Conservation (phyloP, 1,140 invertebrate species). For the Acromyrmex charruanus region DNA sequence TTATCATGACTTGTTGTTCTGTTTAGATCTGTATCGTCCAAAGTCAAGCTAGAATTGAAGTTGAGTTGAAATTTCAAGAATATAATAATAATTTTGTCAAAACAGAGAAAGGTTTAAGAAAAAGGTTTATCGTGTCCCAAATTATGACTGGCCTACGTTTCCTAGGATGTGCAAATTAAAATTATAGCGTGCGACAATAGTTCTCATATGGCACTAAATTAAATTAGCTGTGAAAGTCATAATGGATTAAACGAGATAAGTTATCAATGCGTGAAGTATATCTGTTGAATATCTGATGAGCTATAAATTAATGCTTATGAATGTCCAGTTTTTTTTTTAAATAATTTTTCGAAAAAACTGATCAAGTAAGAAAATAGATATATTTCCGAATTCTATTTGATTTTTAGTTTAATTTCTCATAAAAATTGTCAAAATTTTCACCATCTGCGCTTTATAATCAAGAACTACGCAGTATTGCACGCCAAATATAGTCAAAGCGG, state of each 20-base stretch:
- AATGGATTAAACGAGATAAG: background rate
- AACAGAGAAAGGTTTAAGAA: background rate
- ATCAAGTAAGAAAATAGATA: background rate
- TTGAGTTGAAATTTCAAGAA: background rate
- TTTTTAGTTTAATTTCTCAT: background rate
- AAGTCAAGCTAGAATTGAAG: background rate
- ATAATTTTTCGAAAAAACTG: background rate
- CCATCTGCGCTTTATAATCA: background rate
- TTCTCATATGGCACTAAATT: background rate
- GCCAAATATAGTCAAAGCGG: background rate
- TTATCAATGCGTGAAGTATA: background rate
- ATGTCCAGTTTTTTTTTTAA: background rate
- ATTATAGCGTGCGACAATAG: background rate
- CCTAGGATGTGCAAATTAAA: background rate
- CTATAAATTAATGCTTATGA: background rate
- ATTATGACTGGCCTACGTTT: slow-evolving; percentile 9
- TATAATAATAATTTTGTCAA: background rate
- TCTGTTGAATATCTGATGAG: too few species aligned
- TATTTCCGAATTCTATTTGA: background rate
- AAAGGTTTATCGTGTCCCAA: background rate
- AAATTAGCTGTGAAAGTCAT: background rate
- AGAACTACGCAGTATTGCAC: background rate
- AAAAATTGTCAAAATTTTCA: background rate
- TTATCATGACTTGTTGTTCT: too few species aligned
- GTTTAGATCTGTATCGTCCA: background rate